Evolutionary conservation across 2,888 invertebrate genomes (phyloP), one percentile per base, ranked within the genome.

Genomic region (Pandemis heparana): DNA sequence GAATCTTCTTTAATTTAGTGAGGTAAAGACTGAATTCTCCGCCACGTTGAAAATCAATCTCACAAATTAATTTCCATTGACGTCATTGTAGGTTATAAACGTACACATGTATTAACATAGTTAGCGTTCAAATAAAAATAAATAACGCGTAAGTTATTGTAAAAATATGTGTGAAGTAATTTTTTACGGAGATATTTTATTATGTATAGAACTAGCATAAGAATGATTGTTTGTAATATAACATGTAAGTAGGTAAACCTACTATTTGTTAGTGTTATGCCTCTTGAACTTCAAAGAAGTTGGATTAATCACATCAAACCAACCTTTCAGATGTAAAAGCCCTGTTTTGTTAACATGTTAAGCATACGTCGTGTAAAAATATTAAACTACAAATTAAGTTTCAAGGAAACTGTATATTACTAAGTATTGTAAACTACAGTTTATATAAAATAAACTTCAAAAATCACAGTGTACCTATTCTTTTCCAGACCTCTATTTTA

Each of bases 1-100:
- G 71, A 80, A 79, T 82, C 80, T 81, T 78, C 79, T 82, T 79
- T 87, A 85, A 84, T 86, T 88, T 88, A 89, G 90, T 89, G 92
- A 94, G 93, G 89, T 89, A 92, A 93, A 94, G 94, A 94, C 94
- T 94, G 94, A 94, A 85, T 90, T 88, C 86, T 90, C 89, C 85
- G 85, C 86, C 83, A 86, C 60, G 66, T 66, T 78, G 80, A 81
- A 81, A 82, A 83, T 79, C 72, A 81, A 81, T 78, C 77, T 83
- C 83, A 82, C 79, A 75, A 79, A 76, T 75, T 69, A 78, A 77
- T 76, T 79, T 64, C 39, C 64, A 75, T 71, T 74, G 59, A 61
- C 51, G 23, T 62, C 64, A 71, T 68, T 71, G 73, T 69, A 70
- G 73, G 53, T 64, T 41, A 68, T 48, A 68, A 61, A 70, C 70